Evolutionary conservation across 2,888 invertebrate genomes (phyloP).

Genomic region (Oxycera nigricornis): DNA sequence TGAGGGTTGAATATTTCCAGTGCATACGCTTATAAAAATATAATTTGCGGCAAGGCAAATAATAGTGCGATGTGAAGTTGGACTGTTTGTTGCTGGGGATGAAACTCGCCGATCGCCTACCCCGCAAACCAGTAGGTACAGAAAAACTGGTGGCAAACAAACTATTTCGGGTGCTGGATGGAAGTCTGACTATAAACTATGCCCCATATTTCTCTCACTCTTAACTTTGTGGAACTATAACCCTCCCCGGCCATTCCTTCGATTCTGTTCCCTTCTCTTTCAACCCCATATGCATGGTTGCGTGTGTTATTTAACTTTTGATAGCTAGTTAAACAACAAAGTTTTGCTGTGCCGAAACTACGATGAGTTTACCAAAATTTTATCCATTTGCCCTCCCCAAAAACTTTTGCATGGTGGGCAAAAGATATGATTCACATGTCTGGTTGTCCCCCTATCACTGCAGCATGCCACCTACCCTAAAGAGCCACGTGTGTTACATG

Average conservation of each 20-base stretch:
- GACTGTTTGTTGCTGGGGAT: not conserved
- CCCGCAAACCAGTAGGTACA: not conserved
- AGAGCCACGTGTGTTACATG: slow-evolving; percentile 1
- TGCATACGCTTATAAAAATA: not conserved
- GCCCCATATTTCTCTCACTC: not conserved
- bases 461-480: not conserved
- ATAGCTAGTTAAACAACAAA: slow-evolving; percentile 40
- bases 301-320: slow-evolving; percentile 39
- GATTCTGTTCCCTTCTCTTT: too few species aligned
- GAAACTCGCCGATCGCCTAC: not conserved
- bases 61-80: not conserved
- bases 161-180: not conserved
- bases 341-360: slow-evolving; percentile 25
- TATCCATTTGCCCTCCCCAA: slow-evolving; percentile 15
- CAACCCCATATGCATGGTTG: too few species aligned
- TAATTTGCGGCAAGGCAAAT: not conserved
- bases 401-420: slow-evolving; percentile 14
- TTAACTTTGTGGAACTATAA: not conserved
- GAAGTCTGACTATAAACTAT: not conserved
- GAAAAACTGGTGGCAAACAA: not conserved
- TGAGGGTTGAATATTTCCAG: not conserved
- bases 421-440: slow-evolving; percentile 27
- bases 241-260: not conserved
- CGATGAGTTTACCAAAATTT: slow-evolving; percentile 29
- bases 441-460: not conserved